Percentiles rank a stretch among this genome's conserved stretches.
These are phyloP conservation scores for Lordiphosa fenestrarum DNA, from an alignment of 2,888 invertebrate species.

Conservation along the genomic window DNA sequence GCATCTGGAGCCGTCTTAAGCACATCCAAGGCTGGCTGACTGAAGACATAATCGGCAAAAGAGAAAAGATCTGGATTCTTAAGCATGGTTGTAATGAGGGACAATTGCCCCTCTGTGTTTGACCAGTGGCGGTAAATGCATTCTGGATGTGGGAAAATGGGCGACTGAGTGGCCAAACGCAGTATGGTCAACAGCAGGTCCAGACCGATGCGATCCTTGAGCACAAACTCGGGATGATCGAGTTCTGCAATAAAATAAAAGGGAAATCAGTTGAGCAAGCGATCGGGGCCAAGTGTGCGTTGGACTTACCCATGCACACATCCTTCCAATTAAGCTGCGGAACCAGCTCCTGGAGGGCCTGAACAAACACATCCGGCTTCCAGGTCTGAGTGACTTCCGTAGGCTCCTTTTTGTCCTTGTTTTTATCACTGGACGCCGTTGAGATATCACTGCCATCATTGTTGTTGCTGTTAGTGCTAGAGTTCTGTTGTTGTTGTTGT, in stretches of 20 bases:
- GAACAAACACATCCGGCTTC: slow-evolving; percentile 96
- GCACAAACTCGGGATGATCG: slow-evolving; percentile 93
- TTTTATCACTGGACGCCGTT: slow-evolving; percentile 51
- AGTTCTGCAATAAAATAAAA: slow-evolving; percentile 78
- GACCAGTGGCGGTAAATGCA: slow-evolving; percentile 95
- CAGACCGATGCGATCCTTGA: slow-evolving; percentile 93
- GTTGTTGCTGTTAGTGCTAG: slow-evolving; percentile 62
- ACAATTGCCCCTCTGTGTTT: slow-evolving; percentile 95
- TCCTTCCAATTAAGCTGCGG: slow-evolving; percentile 95
- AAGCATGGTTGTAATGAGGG: slow-evolving; percentile 91
- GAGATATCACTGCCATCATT: slow-evolving; percentile 55
- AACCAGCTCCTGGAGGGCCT: slow-evolving; percentile 93
- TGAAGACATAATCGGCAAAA: slow-evolving; percentile 94
- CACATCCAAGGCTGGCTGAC: slow-evolving; percentile 91
- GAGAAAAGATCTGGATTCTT: slow-evolving; percentile 96
- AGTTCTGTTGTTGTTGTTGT: slow-evolving; percentile 42
- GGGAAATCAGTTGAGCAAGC: neutral
- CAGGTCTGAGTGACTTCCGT: slow-evolving; percentile 85
- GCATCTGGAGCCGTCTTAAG: slow-evolving; percentile 97
- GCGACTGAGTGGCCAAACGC: slow-evolving; percentile 89
- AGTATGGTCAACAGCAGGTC: slow-evolving; percentile 91
- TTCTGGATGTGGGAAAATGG: slow-evolving; percentile 91
- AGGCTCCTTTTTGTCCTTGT: slow-evolving; percentile 79
- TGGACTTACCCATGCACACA: slow-evolving; percentile 86
- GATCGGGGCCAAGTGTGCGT: neutral